Evolutionary conservation across 2,888 invertebrate genomes (phyloP).

Genomic region (Drosophila limbata): DNA sequence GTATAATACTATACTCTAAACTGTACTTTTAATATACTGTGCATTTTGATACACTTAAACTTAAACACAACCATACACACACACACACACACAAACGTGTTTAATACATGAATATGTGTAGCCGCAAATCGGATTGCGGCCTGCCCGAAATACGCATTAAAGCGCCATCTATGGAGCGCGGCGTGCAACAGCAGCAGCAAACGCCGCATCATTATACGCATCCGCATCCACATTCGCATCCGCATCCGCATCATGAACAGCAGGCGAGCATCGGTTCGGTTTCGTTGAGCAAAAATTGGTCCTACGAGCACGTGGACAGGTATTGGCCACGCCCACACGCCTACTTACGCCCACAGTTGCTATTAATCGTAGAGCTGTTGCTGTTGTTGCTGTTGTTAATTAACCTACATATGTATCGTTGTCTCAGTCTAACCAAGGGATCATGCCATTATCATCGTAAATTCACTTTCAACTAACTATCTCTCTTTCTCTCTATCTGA

Average conservation of each 20-base stretch:
- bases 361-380: conserved; percentile 60
- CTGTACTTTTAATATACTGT: conserved; percentile 34
- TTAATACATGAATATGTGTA: neutral
- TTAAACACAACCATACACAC: conserved; percentile 1
- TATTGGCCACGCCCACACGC: conserved; percentile 72
- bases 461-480: conserved; percentile 28
- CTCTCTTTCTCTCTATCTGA: conserved; percentile 23
- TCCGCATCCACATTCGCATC: conserved; percentile 24
- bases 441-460: conserved; percentile 46
- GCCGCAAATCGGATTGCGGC: conserved; percentile 87
- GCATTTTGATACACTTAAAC: conserved; percentile 40
- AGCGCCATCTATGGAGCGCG: conserved; percentile 93
- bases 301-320: conserved; percentile 84
- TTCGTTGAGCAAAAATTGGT: conserved; percentile 83
- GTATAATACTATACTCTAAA: conserved; percentile 28
- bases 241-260: conserved; percentile 66
- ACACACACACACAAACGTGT: conserved; percentile 8
- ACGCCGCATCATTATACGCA: conserved; percentile 45
- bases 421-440: conserved; percentile 26
- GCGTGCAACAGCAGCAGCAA: conserved; percentile 44
- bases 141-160: conserved; percentile 93
- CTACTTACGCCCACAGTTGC: conserved; percentile 16
- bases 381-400: conserved; percentile 55
- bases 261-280: conserved; percentile 87
- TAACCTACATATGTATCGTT: conserved; percentile 2